Conservation (phyloP, 2,797 vertebrate species). For the Micropoecilia bifurca region DNA sequence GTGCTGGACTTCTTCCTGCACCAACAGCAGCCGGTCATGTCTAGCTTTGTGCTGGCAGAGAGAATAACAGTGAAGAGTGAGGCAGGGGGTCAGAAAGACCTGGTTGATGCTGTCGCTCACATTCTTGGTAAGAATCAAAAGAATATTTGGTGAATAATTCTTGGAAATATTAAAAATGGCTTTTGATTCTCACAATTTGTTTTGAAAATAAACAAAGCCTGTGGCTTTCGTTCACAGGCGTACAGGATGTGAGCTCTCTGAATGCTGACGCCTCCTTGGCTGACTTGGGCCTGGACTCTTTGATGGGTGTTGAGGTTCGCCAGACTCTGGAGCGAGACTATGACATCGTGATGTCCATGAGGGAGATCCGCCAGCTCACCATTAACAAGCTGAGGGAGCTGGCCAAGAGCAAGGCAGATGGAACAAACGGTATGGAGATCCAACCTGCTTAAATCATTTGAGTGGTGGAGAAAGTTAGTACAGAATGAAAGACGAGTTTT, state of each 20-base stretch:
- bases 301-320: slow-evolving; percentile 98
- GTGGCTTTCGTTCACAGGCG: slow-evolving; percentile 75
- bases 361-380: slow-evolving; percentile 91
- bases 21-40: slow-evolving; percentile 87
- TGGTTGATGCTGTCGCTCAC: slow-evolving; percentile 90
- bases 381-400: slow-evolving; percentile 90
- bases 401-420: slow-evolving; percentile 69
- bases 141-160: not conserved
- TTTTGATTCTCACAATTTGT: not conserved
- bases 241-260: slow-evolving; percentile 86
- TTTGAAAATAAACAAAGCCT: not conserved
- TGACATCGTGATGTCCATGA: slow-evolving; percentile 90
- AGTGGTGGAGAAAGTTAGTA: not conserved
- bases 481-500: not conserved
- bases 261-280: slow-evolving; percentile 88
- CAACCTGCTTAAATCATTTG: not conserved
- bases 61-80: slow-evolving; percentile 76
- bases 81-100: slow-evolving; percentile 75
- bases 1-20: slow-evolving; percentile 92
- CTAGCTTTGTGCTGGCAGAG: slow-evolving; percentile 94
- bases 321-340: slow-evolving; percentile 94
- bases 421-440: slow-evolving; percentile 69
- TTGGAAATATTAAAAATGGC: not conserved
- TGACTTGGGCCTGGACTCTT: slow-evolving; percentile 93
- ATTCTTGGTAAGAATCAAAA: slow-evolving; percentile 87